phyloP scores from a whole-genome alignment of 2,797 vertebrate species.

The Oreonectes daqikongensis region DNA sequence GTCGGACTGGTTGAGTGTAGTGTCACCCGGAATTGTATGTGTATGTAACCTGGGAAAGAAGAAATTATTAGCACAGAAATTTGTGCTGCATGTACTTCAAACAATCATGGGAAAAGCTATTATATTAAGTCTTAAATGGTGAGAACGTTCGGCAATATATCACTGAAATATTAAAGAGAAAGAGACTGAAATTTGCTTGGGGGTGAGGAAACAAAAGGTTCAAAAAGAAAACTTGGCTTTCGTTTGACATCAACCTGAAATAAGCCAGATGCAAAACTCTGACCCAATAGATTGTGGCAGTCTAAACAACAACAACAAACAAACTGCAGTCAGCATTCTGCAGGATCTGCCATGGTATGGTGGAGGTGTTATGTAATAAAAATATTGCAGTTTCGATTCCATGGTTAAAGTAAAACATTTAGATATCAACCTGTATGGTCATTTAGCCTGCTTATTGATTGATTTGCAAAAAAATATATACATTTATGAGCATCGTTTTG shows the following conservation, averaged over 20 bases:
- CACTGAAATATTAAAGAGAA: not conserved
- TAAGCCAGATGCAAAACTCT: not conserved
- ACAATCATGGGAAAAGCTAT: not conserved
- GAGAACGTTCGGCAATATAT: not conserved
- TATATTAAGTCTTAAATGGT: not conserved
- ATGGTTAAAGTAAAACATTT: no score
- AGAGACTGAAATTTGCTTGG: not conserved
- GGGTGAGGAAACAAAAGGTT: not conserved
- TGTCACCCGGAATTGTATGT: not conserved
- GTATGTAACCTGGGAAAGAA: not conserved
- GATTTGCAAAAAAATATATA: no score
- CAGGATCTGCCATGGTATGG: not conserved
- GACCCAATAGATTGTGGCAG: not conserved
- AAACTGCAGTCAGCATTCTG: not conserved
- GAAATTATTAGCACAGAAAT: not conserved
- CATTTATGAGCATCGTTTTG: no score
- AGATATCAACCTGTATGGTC: no score
- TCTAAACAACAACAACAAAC: not conserved
- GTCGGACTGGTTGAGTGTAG: constrained; percentile 1
- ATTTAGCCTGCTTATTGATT: no score
- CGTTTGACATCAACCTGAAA: constrained; percentile 6
- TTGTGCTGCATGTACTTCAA: not conserved
- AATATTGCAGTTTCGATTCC: no score
- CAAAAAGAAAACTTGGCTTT: not conserved
- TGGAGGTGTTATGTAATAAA: no score